phyloP scores from a whole-genome alignment of 2,797 vertebrate genomes.

The Danio albolineatus region DNA sequence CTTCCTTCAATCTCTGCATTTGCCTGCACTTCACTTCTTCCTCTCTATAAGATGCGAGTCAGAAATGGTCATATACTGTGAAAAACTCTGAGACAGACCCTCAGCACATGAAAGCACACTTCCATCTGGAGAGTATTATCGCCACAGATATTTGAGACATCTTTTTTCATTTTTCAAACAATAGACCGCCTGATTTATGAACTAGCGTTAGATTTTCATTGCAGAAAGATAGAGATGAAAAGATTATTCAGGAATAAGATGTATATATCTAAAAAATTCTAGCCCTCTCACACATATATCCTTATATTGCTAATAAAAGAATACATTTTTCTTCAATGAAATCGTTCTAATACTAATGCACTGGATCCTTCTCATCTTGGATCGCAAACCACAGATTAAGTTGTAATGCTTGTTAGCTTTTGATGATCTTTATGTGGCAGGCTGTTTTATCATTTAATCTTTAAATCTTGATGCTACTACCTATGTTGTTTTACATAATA shows the following conservation, averaged over 20 bases:
- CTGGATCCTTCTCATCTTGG: neutral
- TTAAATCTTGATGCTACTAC: too few species aligned
- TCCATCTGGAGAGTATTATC: slow-evolving; percentile 86
- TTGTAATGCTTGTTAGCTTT: slow-evolving; percentile 16
- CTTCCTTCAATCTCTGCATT: slow-evolving; percentile 26
- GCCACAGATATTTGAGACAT: slow-evolving; percentile 83
- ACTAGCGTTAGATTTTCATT: slow-evolving; percentile 84
- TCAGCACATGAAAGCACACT: slow-evolving; percentile 78
- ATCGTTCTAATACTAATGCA: slow-evolving; percentile 38
- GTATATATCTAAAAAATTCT: slow-evolving; percentile 69
- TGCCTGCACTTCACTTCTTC: slow-evolving; percentile 31
- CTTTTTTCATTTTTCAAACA: slow-evolving; percentile 88
- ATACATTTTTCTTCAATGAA: slow-evolving; percentile 38
- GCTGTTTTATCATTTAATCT: too few species aligned
- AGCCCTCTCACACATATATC: slow-evolving; percentile 62
- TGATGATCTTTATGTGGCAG: neutral
- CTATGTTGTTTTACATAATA: too few species aligned
- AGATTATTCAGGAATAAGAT: slow-evolving; percentile 73
- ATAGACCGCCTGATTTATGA: slow-evolving; percentile 88
- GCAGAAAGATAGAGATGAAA: slow-evolving; percentile 81
- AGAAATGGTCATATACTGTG: slow-evolving; percentile 71
- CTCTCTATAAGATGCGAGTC: slow-evolving; percentile 55
- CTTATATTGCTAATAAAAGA: slow-evolving; percentile 38
- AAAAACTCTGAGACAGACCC: slow-evolving; percentile 69
- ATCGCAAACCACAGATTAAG: slow-evolving; percentile 20